Conservation (phyloP, 2,797 vertebrate genomes). For the Manis pentadactyla region DNA sequence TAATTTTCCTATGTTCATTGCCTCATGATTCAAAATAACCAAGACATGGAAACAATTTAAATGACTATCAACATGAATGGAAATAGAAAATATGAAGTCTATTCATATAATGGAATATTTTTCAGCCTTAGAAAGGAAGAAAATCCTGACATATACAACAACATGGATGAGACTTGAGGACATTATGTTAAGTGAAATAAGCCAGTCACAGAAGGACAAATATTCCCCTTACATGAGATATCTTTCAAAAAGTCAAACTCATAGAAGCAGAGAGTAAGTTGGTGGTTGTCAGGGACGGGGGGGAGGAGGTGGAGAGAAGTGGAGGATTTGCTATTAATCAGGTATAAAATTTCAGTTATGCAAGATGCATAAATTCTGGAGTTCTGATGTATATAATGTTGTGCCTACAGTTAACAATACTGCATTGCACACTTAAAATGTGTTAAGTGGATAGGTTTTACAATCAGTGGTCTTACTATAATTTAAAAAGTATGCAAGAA, state of each 20-base stretch:
- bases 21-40: neutral
- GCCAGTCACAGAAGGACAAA: neutral
- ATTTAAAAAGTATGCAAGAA: neutral
- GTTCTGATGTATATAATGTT: neutral
- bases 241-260: neutral
- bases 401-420: neutral
- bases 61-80: neutral
- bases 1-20: neutral
- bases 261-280: neutral
- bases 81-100: neutral
- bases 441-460: neutral
- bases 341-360: neutral
- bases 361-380: neutral
- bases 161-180: neutral
- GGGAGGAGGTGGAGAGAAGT: neutral
- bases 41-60: neutral
- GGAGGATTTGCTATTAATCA: neutral
- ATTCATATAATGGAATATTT: neutral
- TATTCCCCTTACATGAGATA: neutral
- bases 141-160: neutral
- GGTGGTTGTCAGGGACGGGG: neutral
- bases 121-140: neutral
- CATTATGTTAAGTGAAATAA: neutral
- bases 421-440: neutral
- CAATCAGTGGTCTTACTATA: neutral